Conservation (phyloP, 2,888 invertebrate genomes). For the Aporophyla nigra region DNA sequence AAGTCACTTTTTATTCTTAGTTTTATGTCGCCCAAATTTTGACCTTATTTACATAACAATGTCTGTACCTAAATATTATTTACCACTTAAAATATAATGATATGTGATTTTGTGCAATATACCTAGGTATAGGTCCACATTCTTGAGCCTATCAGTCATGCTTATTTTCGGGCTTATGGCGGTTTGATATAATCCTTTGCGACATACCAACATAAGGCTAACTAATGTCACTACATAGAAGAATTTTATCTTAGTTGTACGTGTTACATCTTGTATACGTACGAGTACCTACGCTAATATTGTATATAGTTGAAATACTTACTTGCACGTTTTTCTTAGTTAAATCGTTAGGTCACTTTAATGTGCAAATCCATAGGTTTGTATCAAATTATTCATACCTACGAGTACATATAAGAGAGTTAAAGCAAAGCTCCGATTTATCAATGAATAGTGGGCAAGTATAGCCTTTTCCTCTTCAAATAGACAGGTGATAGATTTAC, state of each 20-base stretch:
- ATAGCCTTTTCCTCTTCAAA: constrained; percentile 4
- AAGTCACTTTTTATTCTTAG: background rate
- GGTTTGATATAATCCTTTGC: constrained; percentile 39
- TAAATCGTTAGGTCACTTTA: background rate
- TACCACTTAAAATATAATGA: no score
- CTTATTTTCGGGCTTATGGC: constrained; percentile 30
- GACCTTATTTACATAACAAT: background rate
- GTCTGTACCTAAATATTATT: background rate
- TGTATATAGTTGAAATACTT: background rate
- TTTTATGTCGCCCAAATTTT: background rate
- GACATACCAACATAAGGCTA: constrained; percentile 33
- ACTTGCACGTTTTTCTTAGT: background rate
- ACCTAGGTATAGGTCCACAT: background rate
- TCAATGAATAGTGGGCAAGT: constrained; percentile 1
- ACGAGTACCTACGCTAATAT: background rate
- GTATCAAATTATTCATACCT: background rate
- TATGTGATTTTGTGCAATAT: background rate
- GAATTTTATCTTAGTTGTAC: constrained; percentile 43
- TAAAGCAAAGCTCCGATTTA: background rate
- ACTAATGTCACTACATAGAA: constrained; percentile 38
- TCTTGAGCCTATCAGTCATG: constrained; percentile 17
- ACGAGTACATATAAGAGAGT: background rate
- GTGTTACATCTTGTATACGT: constrained; percentile 14
- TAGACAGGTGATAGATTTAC: constrained; percentile 24
- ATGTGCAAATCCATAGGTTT: background rate